These are phyloP conservation scores for Picathartes gymnocephalus DNA, from an alignment of 2,113 vertebrate species.

Conservation along the genomic window DNA sequence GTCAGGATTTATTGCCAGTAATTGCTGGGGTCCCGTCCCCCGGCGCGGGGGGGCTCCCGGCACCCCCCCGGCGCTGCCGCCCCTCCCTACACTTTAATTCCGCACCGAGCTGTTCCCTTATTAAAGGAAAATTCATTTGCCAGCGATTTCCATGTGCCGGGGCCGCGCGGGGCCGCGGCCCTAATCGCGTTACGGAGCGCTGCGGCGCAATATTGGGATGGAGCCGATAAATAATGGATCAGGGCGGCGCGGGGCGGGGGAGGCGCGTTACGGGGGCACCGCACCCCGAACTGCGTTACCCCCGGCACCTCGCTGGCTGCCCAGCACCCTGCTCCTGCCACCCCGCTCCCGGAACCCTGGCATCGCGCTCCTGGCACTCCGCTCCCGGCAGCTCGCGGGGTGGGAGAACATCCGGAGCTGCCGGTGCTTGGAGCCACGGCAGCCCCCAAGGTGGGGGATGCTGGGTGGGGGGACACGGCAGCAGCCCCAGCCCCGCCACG, in stretches of 20 bases:
- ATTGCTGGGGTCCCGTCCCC: slow-evolving; percentile 32
- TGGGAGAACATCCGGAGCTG: accelerated
- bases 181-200: slow-evolving; percentile 42
- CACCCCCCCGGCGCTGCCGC: not conserved
- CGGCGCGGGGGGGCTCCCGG: not conserved
- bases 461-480: accelerated
- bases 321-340: not conserved
- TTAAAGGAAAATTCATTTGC: slow-evolving; percentile 68
- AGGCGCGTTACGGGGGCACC: not conserved
- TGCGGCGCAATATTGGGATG: slow-evolving; percentile 6
- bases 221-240: slow-evolving; percentile 50
- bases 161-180: not conserved
- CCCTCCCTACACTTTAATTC: slow-evolving; percentile 27
- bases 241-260: not conserved
- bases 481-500: not conserved
- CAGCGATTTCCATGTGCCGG: slow-evolving; percentile 57
- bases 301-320: accelerated
- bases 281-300: not conserved
- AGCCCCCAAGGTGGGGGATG: accelerated
- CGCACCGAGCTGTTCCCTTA: slow-evolving; percentile 29
- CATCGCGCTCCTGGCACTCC: not conserved
- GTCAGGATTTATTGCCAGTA: slow-evolving; percentile 48
- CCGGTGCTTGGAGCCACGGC: not conserved
- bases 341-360: no score
- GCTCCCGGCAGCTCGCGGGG: not conserved